Evolutionary conservation across 1,140 invertebrate species (phyloP).

Genomic region (Cyclina sinensis): DNA sequence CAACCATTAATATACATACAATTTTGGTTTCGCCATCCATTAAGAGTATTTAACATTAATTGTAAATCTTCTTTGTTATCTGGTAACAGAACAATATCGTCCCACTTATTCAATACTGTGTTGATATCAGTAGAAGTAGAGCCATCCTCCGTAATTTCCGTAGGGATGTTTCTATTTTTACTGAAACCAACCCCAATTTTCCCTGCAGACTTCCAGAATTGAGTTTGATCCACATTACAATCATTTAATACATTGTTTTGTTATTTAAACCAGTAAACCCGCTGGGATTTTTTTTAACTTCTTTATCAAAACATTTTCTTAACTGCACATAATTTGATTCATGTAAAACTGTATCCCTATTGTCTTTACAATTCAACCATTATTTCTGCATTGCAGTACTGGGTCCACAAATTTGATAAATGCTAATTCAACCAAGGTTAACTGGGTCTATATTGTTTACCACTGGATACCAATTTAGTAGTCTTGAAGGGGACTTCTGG

Average conservation of each 20-base stretch:
- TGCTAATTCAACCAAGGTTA: neutral
- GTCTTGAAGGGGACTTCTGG: neutral
- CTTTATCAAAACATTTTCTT: neutral
- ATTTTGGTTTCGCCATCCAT: neutral
- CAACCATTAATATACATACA: neutral
- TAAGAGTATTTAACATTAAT: neutral
- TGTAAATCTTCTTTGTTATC: too few species aligned
- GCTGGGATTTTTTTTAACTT: neutral
- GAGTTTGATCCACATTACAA: neutral
- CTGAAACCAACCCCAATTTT: neutral
- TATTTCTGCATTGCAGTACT: neutral
- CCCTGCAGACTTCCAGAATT: constrained; percentile 7
- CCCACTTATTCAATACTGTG: neutral
- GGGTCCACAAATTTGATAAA: neutral
- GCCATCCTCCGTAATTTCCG: neutral
- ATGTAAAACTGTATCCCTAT: neutral
- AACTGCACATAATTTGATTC: neutral
- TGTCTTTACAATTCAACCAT: neutral
- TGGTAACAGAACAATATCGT: constrained; percentile 14
- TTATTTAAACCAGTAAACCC: neutral
- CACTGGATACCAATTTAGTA: neutral
- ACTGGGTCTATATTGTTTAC: neutral
- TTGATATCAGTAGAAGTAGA: neutral
- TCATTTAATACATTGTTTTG: neutral
- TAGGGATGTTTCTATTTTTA: neutral